These are phyloP conservation scores for Loris lydekkerianus DNA, from an alignment of 2,797 vertebrate genomes.

Conservation along the genomic window DNA sequence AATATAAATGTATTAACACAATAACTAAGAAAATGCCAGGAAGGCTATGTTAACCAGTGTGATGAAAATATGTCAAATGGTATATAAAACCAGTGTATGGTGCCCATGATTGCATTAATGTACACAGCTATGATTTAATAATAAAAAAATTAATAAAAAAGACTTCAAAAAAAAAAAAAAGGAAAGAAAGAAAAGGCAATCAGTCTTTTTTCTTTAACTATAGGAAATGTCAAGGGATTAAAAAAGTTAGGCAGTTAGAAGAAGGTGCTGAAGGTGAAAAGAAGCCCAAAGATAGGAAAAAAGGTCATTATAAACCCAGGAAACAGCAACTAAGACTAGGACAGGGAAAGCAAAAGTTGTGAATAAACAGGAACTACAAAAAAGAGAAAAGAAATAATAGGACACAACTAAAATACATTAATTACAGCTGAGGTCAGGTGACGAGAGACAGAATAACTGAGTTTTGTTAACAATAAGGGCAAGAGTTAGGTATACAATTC, in stretches of 20 bases:
- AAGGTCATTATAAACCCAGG: conserved; percentile 3
- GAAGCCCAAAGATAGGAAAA: neutral
- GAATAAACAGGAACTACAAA: conserved; percentile 13
- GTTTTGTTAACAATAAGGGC: conserved; percentile 9
- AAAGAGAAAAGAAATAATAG: neutral
- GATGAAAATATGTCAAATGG: too few relatives aligned
- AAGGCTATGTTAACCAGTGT: too few relatives aligned
- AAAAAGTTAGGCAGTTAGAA: conserved; percentile 17
- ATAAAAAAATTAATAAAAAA: too few relatives aligned
- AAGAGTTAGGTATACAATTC: neutral
- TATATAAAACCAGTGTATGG: too few relatives aligned
- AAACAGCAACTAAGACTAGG: conserved; percentile 31
- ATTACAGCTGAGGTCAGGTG: neutral
- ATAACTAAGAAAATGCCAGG: too few relatives aligned
- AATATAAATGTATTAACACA: too few relatives aligned
- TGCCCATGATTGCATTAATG: too few relatives aligned
- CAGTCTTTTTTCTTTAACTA: neutral
- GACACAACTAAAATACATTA: conserved; percentile 30
- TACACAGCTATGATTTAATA: too few relatives aligned
- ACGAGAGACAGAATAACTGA: neutral
- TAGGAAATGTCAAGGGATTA: conserved; percentile 44
- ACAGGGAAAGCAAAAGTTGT: neutral
- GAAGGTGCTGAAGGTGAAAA: conserved; percentile 5
- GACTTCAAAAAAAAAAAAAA: too few relatives aligned
- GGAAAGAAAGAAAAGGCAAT: neutral